Conservation (phyloP, 2,113 vertebrate species). For the Mobula birostris region DNA sequence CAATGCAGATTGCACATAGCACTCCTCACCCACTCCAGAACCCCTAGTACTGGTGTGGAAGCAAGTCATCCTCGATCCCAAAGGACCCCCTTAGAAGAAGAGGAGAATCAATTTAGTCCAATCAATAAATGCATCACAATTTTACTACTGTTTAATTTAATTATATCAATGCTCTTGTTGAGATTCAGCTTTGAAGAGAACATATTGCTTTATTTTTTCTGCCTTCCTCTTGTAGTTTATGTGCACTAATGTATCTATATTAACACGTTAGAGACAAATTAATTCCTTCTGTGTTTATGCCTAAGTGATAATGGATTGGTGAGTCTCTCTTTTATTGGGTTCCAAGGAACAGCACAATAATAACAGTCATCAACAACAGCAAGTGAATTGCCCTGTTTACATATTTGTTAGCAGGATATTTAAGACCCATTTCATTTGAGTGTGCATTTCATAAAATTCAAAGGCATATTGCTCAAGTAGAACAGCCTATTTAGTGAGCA, state of each 20-base stretch:
- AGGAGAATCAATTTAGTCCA: conserved; percentile 1
- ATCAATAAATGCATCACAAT: not conserved
- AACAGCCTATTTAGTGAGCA: conserved; percentile 22
- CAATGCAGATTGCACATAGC: too few relatives aligned
- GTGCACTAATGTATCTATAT: conserved; percentile 33
- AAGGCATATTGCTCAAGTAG: conserved; percentile 8
- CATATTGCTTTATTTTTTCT: not conserved
- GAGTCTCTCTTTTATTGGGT: conserved; percentile 19
- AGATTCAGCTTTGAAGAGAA: conserved; percentile 5
- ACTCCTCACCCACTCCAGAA: too few relatives aligned
- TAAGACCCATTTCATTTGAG: conserved; percentile 32
- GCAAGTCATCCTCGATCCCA: too few relatives aligned
- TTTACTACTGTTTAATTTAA: conserved; percentile 1
- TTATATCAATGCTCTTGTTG: conserved; percentile 15
- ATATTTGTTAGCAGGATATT: conserved; percentile 19
- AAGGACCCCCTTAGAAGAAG: too few relatives aligned
- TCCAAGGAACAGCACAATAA: conserved; percentile 32
- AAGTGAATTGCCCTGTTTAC: conserved; percentile 26
- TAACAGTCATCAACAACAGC: conserved; percentile 23
- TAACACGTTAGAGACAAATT: conserved; percentile 31
- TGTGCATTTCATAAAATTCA: conserved; percentile 31
- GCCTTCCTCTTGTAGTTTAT: conserved; percentile 11
- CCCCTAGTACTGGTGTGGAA: too few relatives aligned
- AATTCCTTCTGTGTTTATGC: conserved; percentile 24
- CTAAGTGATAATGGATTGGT: conserved; percentile 26